These are phyloP conservation scores for Meloe dianella DNA, from an alignment of 2,888 invertebrate species.

Conservation along the genomic window DNA sequence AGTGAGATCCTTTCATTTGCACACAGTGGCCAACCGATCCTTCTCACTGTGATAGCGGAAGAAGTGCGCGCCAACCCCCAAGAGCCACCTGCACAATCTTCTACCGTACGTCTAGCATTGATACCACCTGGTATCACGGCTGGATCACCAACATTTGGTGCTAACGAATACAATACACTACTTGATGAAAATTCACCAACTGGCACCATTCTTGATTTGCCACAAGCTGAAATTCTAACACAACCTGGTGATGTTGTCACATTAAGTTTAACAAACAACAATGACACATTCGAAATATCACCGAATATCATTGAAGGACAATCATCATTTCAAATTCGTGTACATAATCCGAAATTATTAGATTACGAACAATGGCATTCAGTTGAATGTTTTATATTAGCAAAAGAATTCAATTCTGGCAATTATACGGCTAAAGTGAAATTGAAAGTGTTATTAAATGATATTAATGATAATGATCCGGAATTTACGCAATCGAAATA, in stretches of 20 bases:
- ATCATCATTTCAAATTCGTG: conserved; percentile 77
- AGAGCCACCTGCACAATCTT: conserved; percentile 73
- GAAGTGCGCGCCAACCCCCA: conserved; percentile 74
- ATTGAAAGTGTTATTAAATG: conserved; percentile 80
- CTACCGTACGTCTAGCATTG: conserved; percentile 82
- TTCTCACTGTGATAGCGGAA: conserved; percentile 84
- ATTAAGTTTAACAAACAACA: conserved; percentile 76
- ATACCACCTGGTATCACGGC: conserved; percentile 61
- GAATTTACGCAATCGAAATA: conserved; percentile 77
- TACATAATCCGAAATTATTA: conserved; percentile 79
- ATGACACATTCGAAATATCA: conserved; percentile 86
- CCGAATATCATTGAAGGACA: conserved; percentile 80
- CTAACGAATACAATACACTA: conserved; percentile 71
- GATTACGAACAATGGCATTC: conserved; percentile 84
- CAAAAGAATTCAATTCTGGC: conserved; percentile 79
- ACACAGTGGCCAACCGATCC: conserved; percentile 81
- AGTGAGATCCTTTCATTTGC: conserved; percentile 81
- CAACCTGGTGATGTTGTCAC: conserved; percentile 74
- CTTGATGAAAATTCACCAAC: conserved; percentile 82
- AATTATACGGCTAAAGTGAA: conserved; percentile 77
- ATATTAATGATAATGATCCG: conserved; percentile 89
- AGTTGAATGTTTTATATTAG: conserved; percentile 74
- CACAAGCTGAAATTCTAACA: conserved; percentile 50
- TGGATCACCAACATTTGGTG: conserved; percentile 51
- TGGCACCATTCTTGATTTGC: conserved; percentile 70